Evolutionary conservation across 2,888 invertebrate species (phyloP).

Genomic region (Coleophora deauratella): DNA sequence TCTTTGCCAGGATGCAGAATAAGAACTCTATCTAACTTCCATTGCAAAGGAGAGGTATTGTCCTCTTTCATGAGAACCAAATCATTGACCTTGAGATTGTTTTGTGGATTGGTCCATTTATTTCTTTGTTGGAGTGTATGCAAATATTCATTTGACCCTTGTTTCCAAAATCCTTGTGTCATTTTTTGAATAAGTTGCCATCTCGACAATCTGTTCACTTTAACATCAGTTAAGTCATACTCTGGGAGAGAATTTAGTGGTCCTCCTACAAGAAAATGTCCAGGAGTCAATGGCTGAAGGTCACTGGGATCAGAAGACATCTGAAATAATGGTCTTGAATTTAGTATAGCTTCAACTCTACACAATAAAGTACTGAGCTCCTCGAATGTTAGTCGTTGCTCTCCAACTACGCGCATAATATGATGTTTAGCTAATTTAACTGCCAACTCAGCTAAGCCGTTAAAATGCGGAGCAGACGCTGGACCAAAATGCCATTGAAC

Average conservation of each 20-base stretch:
- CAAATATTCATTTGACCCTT: slow-evolving; percentile 9
- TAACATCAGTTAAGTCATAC: background rate
- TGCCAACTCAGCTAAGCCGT: slow-evolving; percentile 7
- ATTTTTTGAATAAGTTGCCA: slow-evolving; percentile 11
- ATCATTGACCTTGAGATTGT: slow-evolving; percentile 11
- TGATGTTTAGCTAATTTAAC: slow-evolving; percentile 7
- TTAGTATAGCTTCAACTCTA: slow-evolving; percentile 15
- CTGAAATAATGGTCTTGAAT: slow-evolving; percentile 15
- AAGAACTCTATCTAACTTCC: slow-evolving; percentile 12
- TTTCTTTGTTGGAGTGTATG: slow-evolving; percentile 6
- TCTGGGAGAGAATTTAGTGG: slow-evolving; percentile 7
- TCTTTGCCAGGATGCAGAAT: slow-evolving; percentile 9
- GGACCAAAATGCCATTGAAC: slow-evolving; percentile 11
- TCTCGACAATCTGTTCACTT: background rate
- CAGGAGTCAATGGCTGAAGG: slow-evolving; percentile 17
- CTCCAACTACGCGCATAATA: slow-evolving; percentile 4
- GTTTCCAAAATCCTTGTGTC: slow-evolving; percentile 10
- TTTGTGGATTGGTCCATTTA: slow-evolving; percentile 8
- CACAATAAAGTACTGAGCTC: slow-evolving; percentile 10
- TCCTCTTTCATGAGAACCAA: slow-evolving; percentile 14
- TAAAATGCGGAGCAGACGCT: slow-evolving; percentile 7
- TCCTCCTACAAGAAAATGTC: slow-evolving; percentile 16
- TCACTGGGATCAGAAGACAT: slow-evolving; percentile 18
- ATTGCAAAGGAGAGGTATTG: slow-evolving; percentile 12
- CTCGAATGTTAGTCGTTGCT: slow-evolving; percentile 9